Evolutionary conservation across 2,888 invertebrate species (phyloP).

Genomic region (Tipula vernalis): DNA sequence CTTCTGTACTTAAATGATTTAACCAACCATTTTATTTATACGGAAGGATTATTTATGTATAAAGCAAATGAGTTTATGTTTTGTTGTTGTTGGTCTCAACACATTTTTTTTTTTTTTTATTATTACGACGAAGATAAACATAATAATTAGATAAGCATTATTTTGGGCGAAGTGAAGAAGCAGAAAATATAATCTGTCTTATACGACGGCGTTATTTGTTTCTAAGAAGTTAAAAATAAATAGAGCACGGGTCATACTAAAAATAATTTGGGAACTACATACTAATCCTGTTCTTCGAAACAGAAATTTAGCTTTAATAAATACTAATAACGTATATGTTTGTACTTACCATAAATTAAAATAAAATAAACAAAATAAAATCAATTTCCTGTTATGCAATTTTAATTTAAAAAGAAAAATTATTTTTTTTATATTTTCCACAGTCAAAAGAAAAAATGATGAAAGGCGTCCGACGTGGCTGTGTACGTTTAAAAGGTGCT

Average conservation of each 20-base stretch:
- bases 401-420: too few relatives aligned
- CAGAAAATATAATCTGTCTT: neutral
- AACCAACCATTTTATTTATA: neutral
- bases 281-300: too few relatives aligned
- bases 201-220: neutral
- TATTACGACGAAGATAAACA: neutral
- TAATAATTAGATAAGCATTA: neutral
- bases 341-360: neutral
- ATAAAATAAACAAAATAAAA: neutral
- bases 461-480: constrained; percentile 89
- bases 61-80: neutral
- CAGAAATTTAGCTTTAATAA: neutral
- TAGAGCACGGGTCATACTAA: neutral
- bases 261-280: neutral
- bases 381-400: neutral
- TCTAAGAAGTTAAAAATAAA: neutral
- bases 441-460: constrained; percentile 99
- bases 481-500: constrained; percentile 93
- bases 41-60: neutral
- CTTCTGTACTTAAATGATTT: neutral
- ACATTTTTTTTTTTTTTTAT: neutral
- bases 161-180: neutral
- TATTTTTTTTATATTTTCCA: constrained; percentile 27
- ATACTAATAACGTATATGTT: neutral
- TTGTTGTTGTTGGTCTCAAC: neutral